Evolutionary conservation across 1,140 invertebrate species (phyloP), one percentile per base, ranked within the genome.

Genomic region (Bombus impatiens): DNA sequence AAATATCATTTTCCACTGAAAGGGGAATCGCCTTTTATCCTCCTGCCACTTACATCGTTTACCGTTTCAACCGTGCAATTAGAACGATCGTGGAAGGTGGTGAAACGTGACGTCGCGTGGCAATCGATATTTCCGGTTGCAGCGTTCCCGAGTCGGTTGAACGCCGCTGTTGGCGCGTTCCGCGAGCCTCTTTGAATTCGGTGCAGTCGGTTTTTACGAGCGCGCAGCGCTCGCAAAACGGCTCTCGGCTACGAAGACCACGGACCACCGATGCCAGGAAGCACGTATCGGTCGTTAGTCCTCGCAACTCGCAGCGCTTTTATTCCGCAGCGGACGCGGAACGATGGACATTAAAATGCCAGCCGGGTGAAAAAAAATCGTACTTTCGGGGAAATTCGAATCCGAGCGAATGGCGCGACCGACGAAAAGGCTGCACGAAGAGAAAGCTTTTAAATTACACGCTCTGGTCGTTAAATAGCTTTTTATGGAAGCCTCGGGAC

Each of bases 241-340:
- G 18, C 72, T 81, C 28, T 47, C 18, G 28, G 25, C 74, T 40
- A 59, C 37, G 12, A 44, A 78, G 57, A 18, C 62, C 57, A 40
- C 53, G 78, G 53, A 40, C 32, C 75, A 35, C 35, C 10, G 68
- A 40, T 18, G 47, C 37, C 72, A 37, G 22, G 35, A 44, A 25
- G 57, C 86, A 89, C 86, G 82, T 85, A 78, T 80, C 59, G 44
- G 65, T 25, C 86, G 37, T 89, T 85, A 22, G 42, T 81, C 37
- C 35, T 37, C 15, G 18, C 35, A 40, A 15, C 72, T 44, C 25
- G 57, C 42, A 2, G 32, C 40, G 44, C 78, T 87, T 67, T 87
- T 81, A 80, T 81, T 78, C 22, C 32, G 35, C 44, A 2, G 40
- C 25, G 40, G 44, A 18, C 18, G 32, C 32, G 57, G 37, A 62